Conservation (phyloP, 2,797 vertebrate species). For the Peromyscus eremicus region DNA sequence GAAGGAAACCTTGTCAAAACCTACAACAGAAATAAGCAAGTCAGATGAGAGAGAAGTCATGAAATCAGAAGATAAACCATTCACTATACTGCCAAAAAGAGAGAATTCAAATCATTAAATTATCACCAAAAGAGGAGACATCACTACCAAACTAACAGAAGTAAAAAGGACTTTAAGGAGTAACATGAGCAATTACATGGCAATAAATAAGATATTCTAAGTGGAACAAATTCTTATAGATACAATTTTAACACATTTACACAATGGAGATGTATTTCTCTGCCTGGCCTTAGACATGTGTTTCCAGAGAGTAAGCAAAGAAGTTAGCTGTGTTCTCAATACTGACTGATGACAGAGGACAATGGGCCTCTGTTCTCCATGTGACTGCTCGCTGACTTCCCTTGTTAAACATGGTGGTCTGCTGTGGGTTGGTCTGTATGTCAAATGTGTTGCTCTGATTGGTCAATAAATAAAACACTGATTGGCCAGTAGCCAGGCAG, state of each 20-base stretch:
- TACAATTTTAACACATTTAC: neutral
- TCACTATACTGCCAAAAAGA: neutral
- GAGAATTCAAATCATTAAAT: neutral
- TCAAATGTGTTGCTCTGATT: too few species aligned
- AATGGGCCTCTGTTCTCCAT: neutral
- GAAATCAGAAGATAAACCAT: neutral
- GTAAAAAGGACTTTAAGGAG: neutral
- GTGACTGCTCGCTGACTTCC: neutral
- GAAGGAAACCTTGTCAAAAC: neutral
- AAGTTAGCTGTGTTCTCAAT: neutral
- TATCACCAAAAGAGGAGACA: neutral
- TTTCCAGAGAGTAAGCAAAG: neutral
- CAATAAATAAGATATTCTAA: neutral
- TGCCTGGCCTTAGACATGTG: neutral
- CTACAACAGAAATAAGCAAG: neutral
- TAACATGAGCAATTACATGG: neutral
- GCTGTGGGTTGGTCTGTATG: too few species aligned
- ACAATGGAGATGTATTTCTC: neutral
- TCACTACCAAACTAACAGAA: neutral
- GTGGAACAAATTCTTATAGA: slow-evolving; percentile 10
- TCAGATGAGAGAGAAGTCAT: neutral
- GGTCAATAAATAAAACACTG: too few species aligned
- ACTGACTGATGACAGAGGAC: neutral
- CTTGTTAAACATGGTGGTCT: neutral
- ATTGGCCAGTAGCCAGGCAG: too few species aligned